Conservation (phyloP, 2,888 invertebrate species). For the Papilio gigon region DNA sequence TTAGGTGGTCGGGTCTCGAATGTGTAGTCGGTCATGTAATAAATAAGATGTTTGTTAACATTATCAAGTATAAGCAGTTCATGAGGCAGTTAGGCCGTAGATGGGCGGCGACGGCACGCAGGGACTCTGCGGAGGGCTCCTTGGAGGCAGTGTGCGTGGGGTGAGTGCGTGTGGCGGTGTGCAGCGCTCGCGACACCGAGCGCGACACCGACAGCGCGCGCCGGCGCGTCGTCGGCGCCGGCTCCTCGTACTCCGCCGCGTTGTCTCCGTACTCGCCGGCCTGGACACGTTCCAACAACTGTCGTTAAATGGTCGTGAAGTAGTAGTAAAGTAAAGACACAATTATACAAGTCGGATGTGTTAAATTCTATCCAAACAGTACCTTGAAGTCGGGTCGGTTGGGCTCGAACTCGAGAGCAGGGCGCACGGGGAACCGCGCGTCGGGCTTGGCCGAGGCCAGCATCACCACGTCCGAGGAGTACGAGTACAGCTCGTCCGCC, state of each 20-base stretch:
- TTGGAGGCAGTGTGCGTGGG: slow-evolving; percentile 8
- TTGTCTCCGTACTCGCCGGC: slow-evolving; percentile 74
- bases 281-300: slow-evolving; percentile 51
- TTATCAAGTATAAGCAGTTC: not conserved
- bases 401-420: slow-evolving; percentile 60
- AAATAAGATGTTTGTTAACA: slow-evolving; percentile 7
- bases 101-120: not conserved
- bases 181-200: slow-evolving; percentile 1
- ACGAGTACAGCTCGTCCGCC: not conserved
- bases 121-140: slow-evolving; percentile 25
- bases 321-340: not conserved
- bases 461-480: slow-evolving; percentile 12
- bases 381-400: slow-evolving; percentile 72
- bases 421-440: slow-evolving; percentile 24
- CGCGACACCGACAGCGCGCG: slow-evolving; percentile 23
- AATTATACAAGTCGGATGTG: not conserved
- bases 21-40: slow-evolving; percentile 2
- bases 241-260: slow-evolving; percentile 63
- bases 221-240: slow-evolving; percentile 35
- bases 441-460: slow-evolving; percentile 14
- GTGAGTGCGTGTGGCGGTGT: slow-evolving; percentile 27
- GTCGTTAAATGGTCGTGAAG: slow-evolving; percentile 31
- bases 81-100: not conserved
- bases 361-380: slow-evolving; percentile 14
- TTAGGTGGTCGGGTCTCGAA: slow-evolving; percentile 6